Evolutionary conservation across 1,140 invertebrate genomes (phyloP).

Genomic region (Temnothorax curvispinosus): DNA sequence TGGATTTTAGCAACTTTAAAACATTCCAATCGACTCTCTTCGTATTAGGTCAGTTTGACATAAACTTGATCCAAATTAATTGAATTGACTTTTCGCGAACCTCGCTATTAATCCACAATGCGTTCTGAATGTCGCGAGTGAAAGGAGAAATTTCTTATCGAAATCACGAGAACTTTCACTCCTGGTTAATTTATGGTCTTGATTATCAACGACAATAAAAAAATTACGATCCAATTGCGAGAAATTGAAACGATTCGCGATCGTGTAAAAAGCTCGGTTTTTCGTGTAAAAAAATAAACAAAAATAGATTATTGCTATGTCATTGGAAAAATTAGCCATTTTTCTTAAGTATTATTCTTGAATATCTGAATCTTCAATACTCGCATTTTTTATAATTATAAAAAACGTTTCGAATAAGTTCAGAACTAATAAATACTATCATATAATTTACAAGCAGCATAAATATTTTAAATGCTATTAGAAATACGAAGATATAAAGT

Average conservation of each 20-base stretch:
- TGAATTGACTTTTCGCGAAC: not conserved
- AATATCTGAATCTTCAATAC: not conserved
- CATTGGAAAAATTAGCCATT: not conserved
- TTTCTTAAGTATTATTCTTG: not conserved
- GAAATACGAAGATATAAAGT: not conserved
- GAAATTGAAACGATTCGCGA: constrained; percentile 6
- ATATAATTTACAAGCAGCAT: not conserved
- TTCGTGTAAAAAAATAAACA: not conserved
- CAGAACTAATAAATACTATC: not conserved
- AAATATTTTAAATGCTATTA: not conserved
- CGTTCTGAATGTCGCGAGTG: not conserved
- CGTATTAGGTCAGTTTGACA: constrained; percentile 85
- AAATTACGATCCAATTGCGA: not conserved
- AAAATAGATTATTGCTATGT: not conserved
- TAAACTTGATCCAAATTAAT: not conserved
- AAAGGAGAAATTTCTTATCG: constrained; percentile 37
- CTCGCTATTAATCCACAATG: too few species aligned
- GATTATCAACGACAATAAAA: not conserved
- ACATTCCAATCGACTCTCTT: constrained; percentile 90
- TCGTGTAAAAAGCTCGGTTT: not conserved
- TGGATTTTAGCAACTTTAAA: constrained; percentile 88
- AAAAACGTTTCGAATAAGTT: not conserved
- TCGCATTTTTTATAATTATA: not conserved
- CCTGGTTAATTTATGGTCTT: not conserved
- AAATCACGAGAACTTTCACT: constrained; percentile 50